A percentile compares a stretch with the other conserved stretches of the same genome.
Evolutionary conservation across 2,888 invertebrate genomes (phyloP).

Genomic region (Temnothorax rugatulus): DNA sequence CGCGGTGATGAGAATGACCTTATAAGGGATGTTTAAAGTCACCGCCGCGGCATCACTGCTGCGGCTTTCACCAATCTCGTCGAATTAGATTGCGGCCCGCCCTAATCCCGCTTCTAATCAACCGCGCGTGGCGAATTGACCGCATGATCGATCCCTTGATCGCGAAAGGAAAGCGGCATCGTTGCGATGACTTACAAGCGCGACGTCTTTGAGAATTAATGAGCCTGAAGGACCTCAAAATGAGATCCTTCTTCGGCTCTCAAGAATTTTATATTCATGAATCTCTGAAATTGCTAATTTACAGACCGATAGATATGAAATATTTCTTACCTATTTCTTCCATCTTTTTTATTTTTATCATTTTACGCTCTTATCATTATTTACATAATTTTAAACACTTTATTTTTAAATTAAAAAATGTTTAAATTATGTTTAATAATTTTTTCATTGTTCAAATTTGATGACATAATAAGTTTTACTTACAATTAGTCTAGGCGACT

Average conservation of each 20-base stretch:
- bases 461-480: neutral
- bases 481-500: constrained; percentile 8
- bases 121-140: constrained; percentile 55
- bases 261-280: neutral
- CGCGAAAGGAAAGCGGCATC: constrained; percentile 45
- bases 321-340: neutral
- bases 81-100: constrained; percentile 72
- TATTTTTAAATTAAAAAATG: neutral
- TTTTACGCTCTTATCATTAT: neutral
- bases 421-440: neutral
- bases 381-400: neutral
- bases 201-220: neutral
- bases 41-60: constrained; percentile 51
- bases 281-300: neutral
- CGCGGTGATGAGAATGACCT: constrained; percentile 71
- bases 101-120: constrained; percentile 73
- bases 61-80: constrained; percentile 76
- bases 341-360: neutral
- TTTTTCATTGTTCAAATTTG: neutral
- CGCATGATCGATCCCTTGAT: constrained; percentile 67
- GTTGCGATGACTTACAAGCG: constrained; percentile 16
- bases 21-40: constrained; percentile 76
- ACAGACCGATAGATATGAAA: neutral
- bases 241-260: neutral
- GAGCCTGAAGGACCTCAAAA: neutral